Evolutionary conservation across 1,140 invertebrate species (phyloP).

Genomic region (Heliconius himera): DNA sequence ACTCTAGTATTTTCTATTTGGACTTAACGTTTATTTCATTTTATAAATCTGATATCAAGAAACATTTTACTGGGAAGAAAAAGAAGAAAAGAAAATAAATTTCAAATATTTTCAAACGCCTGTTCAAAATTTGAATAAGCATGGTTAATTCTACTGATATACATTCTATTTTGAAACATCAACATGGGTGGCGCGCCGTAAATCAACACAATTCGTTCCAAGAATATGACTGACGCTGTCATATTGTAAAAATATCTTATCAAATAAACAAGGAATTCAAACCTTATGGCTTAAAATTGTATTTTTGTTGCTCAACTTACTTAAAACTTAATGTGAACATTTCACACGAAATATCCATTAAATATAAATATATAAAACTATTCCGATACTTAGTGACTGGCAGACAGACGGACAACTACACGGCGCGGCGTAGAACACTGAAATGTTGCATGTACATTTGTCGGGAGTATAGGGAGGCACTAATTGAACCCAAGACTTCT

Average conservation of each 20-base stretch:
- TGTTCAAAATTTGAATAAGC: neutral
- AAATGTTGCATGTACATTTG: neutral
- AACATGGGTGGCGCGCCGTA: conserved; percentile 70
- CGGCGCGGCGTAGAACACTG: too few relatives aligned
- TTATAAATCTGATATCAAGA: conserved; percentile 13
- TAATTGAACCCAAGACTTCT: too few relatives aligned
- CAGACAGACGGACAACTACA: neutral
- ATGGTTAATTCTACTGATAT: neutral
- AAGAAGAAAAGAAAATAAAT: neutral
- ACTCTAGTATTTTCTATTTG: conserved; percentile 12
- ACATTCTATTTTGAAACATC: conserved; percentile 61
- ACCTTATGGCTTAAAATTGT: too few relatives aligned
- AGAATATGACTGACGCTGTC: conserved; percentile 63
- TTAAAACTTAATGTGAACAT: neutral
- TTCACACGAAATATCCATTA: neutral
- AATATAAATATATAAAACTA: too few relatives aligned
- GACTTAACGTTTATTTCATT: conserved; percentile 13
- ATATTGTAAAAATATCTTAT: conserved; percentile 53
- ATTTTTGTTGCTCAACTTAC: neutral
- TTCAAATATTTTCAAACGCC: neutral
- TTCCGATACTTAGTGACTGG: too few relatives aligned
- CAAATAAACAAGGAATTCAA: conserved; percentile 4
- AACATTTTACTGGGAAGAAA: neutral
- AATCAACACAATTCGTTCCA: conserved; percentile 76
- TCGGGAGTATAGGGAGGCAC: too few relatives aligned